Base-by-base conservation (phyloP, 53 echinoderm and acorn worm genomes). In the Stichopus horrens region DNA sequence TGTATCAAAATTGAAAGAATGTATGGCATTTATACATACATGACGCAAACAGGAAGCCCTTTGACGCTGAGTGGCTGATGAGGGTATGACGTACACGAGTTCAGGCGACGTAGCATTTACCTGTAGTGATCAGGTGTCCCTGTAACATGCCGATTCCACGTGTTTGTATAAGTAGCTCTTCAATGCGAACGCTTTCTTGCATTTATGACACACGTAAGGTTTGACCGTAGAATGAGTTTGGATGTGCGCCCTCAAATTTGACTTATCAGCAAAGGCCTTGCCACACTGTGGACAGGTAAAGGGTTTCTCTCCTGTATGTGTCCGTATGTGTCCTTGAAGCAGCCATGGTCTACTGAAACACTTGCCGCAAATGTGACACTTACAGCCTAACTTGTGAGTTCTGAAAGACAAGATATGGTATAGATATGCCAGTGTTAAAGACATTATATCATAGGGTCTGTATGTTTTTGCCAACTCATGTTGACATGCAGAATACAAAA, bases 131-230 rank as follows among this genome's bases (percentile, higher is more conserved):
- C 86, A 90, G 60, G 90, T 82, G 71, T 93, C 92, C 73, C 98
- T 85, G 74, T 93, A 94, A 83, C 98, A 98, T 4, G 98, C 93
- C 23, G 95, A 93, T 86, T 98, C 98, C 20, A 94, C 95, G 88
- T 98, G 98, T 58, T 98, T 98, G 90, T 98, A 98, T n/a, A 98
- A 94, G 90, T 98, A 98, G 59, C 98, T 98, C 82, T 98, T 98
- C 55, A 98, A 90, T 13, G 98, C 98, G 74, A 98, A 98, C 0
- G 96, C 94, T 81, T 99, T 99, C 89, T 94, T 94, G 90, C 96
- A 99, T 68, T 95, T 94, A 68, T 94, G 90, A 73, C 99, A 96
- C 52, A 94, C 92, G 88, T 96, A 99, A 16, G 99, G 99, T 74
- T 99, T 98, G 86, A 96, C 93, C 77, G 96, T 96, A 68, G 94